Evolutionary conservation across 1,140 invertebrate genomes (phyloP).

Genomic region (Tetramorium alpestre): DNA sequence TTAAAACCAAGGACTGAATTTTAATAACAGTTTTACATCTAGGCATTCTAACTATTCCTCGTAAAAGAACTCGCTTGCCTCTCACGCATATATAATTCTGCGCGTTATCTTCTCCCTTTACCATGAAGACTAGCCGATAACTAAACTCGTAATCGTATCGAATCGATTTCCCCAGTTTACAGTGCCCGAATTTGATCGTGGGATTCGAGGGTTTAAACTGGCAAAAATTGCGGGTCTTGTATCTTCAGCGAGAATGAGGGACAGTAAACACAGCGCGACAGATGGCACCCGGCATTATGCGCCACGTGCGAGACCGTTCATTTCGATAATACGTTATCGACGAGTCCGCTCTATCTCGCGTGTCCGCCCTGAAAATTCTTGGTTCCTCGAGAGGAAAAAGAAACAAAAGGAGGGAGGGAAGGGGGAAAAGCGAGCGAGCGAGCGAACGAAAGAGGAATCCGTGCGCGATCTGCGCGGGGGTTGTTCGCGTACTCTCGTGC

Average conservation of each 20-base stretch:
- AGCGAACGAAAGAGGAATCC: conserved; percentile 13
- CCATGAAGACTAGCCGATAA: not conserved
- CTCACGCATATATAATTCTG: not conserved
- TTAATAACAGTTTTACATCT: not conserved
- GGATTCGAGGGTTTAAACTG: not conserved
- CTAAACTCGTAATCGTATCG: not conserved
- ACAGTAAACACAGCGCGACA: conserved; percentile 27
- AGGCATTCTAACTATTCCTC: not conserved
- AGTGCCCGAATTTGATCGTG: not conserved
- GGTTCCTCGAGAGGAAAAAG: not conserved
- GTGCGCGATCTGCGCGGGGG: not conserved
- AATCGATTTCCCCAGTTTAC: not conserved
- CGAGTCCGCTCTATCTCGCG: conserved; percentile 23
- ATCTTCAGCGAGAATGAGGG: conserved; percentile 11
- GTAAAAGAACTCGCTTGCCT: not conserved
- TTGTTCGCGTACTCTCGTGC: conserved; percentile 15
- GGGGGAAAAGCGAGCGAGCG: not conserved
- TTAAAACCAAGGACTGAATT: not conserved
- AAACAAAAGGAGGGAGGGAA: not conserved
- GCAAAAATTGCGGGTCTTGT: conserved; percentile 10
- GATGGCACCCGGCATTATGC: conserved; percentile 39
- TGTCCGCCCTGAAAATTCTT: not conserved
- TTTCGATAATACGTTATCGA: conserved; percentile 41
- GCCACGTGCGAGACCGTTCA: conserved; percentile 18
- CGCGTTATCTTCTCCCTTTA: not conserved